Base-by-base conservation (phyloP, 2,113 vertebrate genomes). In the Lasiurus cinereus region DNA sequence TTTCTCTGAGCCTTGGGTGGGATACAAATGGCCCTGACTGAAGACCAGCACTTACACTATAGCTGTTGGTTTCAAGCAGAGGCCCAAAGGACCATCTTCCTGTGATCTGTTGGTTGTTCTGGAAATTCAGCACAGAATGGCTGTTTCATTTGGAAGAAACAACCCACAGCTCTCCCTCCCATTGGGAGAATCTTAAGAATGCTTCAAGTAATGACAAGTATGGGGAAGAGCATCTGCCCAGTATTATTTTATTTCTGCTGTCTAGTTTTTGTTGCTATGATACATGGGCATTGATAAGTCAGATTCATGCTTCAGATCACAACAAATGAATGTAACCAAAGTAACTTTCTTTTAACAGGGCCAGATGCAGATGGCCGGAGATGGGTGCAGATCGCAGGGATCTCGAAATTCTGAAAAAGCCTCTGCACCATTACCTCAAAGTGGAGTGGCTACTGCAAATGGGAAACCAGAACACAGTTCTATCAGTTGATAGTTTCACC, bases 21-120 rank as follows among this genome's bases (percentile, higher is more conserved):
- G 52, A 21, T 66, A 39, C 19, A 29, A 0, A 0, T 86, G 95
- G 99, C 99, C 98, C 98, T 98, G 83, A 97, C 98, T 99, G 98
- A 99, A 99, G 98, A 97, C 98, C 95, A 52, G 80, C 98, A 97
- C 98, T 96, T 98, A 24, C 96, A 97, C 56, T 86, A 96, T 98
- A 98, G 98, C 98, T 98, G 98, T 96, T 97, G 97, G 98, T 98
- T 99, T 99, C 98, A 98, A 98, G 83, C 97, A 97, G 98, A 97
- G 79, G 98, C 99, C 98, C 43, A 99, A 52, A 97, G 69, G 21
- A 92, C 98, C 96, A 0, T 88, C 87, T 95, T 98, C 98, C 98
- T 97, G 72, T 98, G 66, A 97, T 98, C 97, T 98, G 97, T 56
- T 97, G 98, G 98, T 97, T 95, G 97, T 96, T 98, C 98, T 98